A percentile compares a stretch with the other conserved stretches of the same genome.
These are phyloP conservation scores for Neomonachus schauinslandi DNA, from an alignment of 2,113 vertebrate genomes.

Conservation along the genomic window DNA sequence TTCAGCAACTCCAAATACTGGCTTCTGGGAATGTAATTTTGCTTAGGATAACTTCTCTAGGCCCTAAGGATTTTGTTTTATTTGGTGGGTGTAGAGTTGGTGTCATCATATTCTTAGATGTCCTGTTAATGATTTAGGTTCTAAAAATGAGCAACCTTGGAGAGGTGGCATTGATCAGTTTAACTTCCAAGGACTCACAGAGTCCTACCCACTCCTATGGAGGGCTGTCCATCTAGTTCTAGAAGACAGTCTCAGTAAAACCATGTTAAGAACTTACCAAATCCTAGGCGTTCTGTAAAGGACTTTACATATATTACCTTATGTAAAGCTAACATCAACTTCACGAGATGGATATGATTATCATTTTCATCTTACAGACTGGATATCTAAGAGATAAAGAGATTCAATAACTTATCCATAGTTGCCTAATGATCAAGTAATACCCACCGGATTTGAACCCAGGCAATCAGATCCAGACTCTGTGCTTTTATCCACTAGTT, in stretches of 20 bases:
- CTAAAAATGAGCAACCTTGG: slow-evolving; percentile 11
- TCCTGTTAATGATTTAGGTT: slow-evolving; percentile 5
- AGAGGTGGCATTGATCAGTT: background rate
- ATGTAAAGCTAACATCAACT: background rate
- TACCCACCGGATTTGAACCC: background rate
- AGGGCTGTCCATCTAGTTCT: background rate
- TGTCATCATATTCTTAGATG: background rate
- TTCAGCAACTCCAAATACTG: background rate
- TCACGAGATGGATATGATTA: background rate
- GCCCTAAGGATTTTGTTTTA: background rate
- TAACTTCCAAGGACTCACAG: background rate
- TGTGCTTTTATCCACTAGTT: background rate
- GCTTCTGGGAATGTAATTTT: slow-evolving; percentile 32
- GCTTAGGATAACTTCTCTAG: background rate
- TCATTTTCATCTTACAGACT: background rate
- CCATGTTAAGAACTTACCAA: background rate
- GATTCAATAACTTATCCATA: background rate
- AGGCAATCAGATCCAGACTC: background rate
- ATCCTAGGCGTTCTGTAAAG: background rate
- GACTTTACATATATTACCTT: background rate
- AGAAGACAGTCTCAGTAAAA: background rate
- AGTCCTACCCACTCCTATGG: background rate
- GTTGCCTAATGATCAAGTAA: background rate
- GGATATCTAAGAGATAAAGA: background rate
- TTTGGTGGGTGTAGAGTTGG: background rate